Conservation (phyloP, 1,140 invertebrate genomes). For the Eupristina koningsbergeri region DNA sequence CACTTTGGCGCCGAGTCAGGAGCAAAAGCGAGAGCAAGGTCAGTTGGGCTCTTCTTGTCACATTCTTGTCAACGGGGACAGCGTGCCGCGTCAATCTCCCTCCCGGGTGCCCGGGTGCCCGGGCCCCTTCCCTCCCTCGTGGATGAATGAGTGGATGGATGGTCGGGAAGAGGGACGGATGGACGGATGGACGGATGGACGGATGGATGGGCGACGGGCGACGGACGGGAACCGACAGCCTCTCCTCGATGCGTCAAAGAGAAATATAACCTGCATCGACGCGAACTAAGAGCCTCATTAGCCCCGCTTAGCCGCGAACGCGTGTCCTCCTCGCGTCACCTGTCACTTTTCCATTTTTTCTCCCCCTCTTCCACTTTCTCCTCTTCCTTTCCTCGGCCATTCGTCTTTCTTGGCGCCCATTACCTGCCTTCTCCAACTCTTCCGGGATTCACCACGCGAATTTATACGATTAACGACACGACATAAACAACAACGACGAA, state of each 20-base stretch:
- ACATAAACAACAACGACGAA: not conserved
- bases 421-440: not conserved
- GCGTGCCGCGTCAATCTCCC: constrained; percentile 72
- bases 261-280: constrained; percentile 71
- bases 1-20: constrained; percentile 50
- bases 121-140: constrained; percentile 35
- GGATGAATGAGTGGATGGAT: constrained; percentile 46
- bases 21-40: constrained; percentile 67
- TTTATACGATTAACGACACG: not conserved
- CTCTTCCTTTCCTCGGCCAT: constrained; percentile 5
- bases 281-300: constrained; percentile 72
- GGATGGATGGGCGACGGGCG: constrained; percentile 49
- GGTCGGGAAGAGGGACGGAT: too few relatives aligned
- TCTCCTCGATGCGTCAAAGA: constrained; percentile 72
- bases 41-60: constrained; percentile 72
- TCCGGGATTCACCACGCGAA: constrained; percentile 3
- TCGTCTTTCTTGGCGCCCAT: not conserved
- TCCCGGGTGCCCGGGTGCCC: constrained; percentile 47
- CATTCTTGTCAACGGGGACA: constrained; percentile 73
- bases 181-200: not conserved
- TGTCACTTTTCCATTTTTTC: constrained; percentile 52
- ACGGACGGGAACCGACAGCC: constrained; percentile 66
- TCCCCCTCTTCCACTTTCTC: not conserved
- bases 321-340: constrained; percentile 56
- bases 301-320: constrained; percentile 68